Conservation (phyloP, 2,888 invertebrate genomes). For the Bembecia ichneumoniformis region DNA sequence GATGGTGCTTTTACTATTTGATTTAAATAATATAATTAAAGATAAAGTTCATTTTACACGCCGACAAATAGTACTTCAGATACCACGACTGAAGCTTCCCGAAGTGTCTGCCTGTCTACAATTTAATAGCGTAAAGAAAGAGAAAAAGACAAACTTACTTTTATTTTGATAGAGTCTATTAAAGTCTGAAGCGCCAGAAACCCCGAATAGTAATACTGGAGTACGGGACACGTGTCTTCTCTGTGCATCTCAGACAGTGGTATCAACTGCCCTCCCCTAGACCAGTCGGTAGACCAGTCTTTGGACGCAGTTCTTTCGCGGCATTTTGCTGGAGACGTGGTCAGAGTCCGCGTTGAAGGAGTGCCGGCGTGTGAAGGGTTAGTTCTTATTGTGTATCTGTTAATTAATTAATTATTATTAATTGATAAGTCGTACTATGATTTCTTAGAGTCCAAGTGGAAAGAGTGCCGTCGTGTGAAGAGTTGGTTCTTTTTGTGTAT, state of each 20-base stretch:
- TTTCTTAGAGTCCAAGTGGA: slow-evolving; percentile 76
- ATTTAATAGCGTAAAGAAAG: not conserved
- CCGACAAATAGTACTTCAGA: too few relatives aligned
- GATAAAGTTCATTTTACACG: too few relatives aligned
- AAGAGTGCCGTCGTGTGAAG: slow-evolving; percentile 76
- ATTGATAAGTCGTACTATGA: too few relatives aligned
- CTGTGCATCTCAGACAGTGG: slow-evolving; percentile 74
- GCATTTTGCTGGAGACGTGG: slow-evolving; percentile 78
- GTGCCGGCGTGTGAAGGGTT: slow-evolving; percentile 78
- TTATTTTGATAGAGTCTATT: slow-evolving; percentile 80
- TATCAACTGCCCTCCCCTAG: slow-evolving; percentile 58
- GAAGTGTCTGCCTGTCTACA: not conserved
- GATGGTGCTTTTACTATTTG: too few relatives aligned
- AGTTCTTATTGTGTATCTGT: slow-evolving; percentile 80
- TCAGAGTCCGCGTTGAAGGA: slow-evolving; percentile 76
- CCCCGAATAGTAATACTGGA: slow-evolving; percentile 83
- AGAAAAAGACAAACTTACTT: slow-evolving; percentile 58
- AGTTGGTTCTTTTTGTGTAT: slow-evolving; percentile 82
- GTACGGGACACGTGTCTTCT: slow-evolving; percentile 80
- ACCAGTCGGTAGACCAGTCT: slow-evolving; percentile 75
- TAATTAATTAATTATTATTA: too few relatives aligned
- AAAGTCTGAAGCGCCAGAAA: slow-evolving; percentile 80
- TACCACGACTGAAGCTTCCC: too few relatives aligned
- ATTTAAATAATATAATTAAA: too few relatives aligned
- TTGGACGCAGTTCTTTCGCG: slow-evolving; percentile 72